Percentiles rank a stretch among this genome's conserved stretches.
Conservation (phyloP, 2,797 vertebrate species). For the Coracias cyanogaster region DNA sequence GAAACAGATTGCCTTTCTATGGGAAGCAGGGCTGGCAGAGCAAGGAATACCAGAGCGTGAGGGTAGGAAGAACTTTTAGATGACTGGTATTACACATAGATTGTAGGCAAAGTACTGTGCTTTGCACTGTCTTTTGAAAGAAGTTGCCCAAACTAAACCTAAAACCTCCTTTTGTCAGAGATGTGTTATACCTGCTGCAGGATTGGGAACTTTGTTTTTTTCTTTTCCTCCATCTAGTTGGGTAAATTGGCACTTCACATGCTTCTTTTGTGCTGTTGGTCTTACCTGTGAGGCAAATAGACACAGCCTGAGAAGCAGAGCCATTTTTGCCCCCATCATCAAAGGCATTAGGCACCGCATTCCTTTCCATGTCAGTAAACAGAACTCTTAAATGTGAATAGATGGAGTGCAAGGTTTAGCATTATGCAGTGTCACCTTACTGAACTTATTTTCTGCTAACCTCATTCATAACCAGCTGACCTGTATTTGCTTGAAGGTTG, state of each 20-base stretch:
- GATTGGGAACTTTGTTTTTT: not conserved
- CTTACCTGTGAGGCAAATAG: not conserved
- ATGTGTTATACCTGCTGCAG: not conserved
- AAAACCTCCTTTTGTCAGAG: not conserved
- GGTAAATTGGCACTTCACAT: not conserved
- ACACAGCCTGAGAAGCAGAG: not conserved
- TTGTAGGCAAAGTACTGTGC: not conserved
- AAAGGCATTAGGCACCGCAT: not conserved
- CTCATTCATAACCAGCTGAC: not conserved
- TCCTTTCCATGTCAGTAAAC: not conserved
- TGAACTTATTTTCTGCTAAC: not conserved
- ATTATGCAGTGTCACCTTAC: not conserved
- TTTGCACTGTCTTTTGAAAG: not conserved
- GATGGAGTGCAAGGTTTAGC: not conserved
- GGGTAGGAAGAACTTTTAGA: not conserved
- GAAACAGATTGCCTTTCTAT: not conserved
- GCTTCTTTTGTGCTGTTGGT: not conserved
- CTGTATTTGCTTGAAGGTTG: not conserved
- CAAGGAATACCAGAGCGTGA: not conserved
- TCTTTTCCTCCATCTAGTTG: not conserved
- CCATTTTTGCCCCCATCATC: not conserved
- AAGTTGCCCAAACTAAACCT: not conserved
- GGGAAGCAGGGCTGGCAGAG: not conserved
- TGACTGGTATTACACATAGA: not conserved
- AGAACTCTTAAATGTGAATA: not conserved